Evolutionary conservation across 2,888 invertebrate species (phyloP), one percentile per base, ranked within the genome.

Genomic region (Hypomecis punctinalis): DNA sequence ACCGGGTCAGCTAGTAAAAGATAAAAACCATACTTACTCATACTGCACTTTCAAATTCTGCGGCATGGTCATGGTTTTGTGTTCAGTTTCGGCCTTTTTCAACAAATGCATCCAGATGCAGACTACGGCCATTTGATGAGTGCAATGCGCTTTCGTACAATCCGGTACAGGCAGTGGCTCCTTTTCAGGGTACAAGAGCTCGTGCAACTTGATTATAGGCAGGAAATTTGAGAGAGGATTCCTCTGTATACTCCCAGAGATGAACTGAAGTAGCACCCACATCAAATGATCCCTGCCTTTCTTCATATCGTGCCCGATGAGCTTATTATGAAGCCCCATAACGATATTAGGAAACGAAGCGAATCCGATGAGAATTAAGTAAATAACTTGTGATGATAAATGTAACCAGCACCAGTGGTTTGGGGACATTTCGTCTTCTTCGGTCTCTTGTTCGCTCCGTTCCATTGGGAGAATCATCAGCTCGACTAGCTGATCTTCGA

Each of bases 231-330:
- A 95, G 52, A 97, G 88, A 0, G 98, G 97, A 89, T 98, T 98
- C 75, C 98, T 96, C 85, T 98, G 98, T 78, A 98, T 98, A 80
- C 98, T 98, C 54, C 99, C 99, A 0, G 99, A 99, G 76, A 99
- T 98, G 80, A 98, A 99, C 90, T 99, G 99, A 48, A 99, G 91
- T 13, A 99, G 91, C 23, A 98, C 97, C 99, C 99, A 99, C 99
- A 99, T 99, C n/a, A 99, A 92, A 79, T 99, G 98, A 88, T 99
- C 99, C 53, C 99, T 94, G 0, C 99, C 98, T 86, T 97, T 97
- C 66, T 96, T 94, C 82, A 98, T 93, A 79, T 98, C 97, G 72
- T 96, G 94, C 6, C 96, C 96, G 48, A 96, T 94, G 43, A 97
- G 86, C 92, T 97, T 97, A 64, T 97, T 96, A 83, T 98, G 97